A percentile compares a stretch with the other conserved stretches of the same genome.
phyloP scores from a whole-genome alignment of 1,140 invertebrate genomes.

The Homalodisca vitripennis region DNA sequence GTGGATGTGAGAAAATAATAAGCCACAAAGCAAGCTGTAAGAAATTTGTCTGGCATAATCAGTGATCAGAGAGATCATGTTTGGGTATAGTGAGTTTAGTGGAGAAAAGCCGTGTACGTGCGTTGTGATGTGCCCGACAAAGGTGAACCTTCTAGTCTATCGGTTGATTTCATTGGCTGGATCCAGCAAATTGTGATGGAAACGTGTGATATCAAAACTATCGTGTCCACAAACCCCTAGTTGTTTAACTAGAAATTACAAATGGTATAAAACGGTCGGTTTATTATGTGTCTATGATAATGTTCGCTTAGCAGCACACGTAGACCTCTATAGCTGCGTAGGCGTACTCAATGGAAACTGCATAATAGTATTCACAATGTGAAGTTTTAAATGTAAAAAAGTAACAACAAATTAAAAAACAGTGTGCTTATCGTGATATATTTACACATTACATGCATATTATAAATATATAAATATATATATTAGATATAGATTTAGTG shows the following conservation, averaged over 20 bases:
- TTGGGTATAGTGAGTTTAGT: too few species aligned
- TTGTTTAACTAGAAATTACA: neutral
- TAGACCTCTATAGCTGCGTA: constrained; percentile 5
- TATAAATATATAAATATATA: constrained; percentile 26
- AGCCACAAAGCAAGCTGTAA: too few species aligned
- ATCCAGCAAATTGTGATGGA: neutral
- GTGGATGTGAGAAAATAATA: too few species aligned
- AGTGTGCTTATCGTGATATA: constrained; percentile 34
- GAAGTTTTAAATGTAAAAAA: constrained; percentile 25
- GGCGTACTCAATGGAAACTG: constrained; percentile 2
- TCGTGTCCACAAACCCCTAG: neutral
- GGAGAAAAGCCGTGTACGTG: too few species aligned
- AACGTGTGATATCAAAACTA: neutral
- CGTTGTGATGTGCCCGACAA: neutral
- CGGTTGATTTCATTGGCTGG: neutral
- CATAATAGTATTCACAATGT: constrained; percentile 30
- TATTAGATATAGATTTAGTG: constrained; percentile 22
- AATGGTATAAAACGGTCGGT: neutral
- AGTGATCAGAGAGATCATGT: too few species aligned
- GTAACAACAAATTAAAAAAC: neutral
- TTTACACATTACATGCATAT: constrained; percentile 29
- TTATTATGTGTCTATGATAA: neutral
- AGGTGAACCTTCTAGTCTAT: constrained; percentile 8
- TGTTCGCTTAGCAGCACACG: constrained; percentile 3
- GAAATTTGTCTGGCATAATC: too few species aligned